Evolutionary conservation across 2,797 vertebrate genomes (phyloP), one percentile per base, ranked within the genome.

Genomic region (Agapornis canus): DNA sequence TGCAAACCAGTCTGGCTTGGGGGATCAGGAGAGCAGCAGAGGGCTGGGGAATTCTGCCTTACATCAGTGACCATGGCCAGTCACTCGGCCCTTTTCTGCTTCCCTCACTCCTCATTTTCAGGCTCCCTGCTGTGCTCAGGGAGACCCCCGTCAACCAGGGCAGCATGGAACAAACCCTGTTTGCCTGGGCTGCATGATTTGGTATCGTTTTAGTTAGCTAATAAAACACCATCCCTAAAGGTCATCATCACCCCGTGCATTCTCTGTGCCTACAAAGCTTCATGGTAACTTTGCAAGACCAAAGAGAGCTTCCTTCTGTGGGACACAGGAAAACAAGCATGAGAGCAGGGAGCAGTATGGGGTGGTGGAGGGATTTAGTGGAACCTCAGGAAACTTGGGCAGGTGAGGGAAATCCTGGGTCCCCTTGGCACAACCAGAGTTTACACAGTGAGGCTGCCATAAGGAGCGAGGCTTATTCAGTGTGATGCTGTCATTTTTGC

Each of bases 1-100:
- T 11, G 22, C 63, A 83, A 63, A 69, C 20, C 37, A 16, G 16
- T 18, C 76, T 75, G 94, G 31, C n/a, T 32, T 65, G 70, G 31
- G 78, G 43, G 75, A 76, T 63, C 25, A 47, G 0, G 2, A 51
- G 63, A 82, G 75, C 75, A 85, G 78, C 84, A 92, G 91, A 94
- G 93, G 89, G 91, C 78, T 73, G 82, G 75, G 79, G 66, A 90
- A 40, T 93, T 91, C 81, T 66, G 25, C 63, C 75, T 76, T 27
- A 43, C 89, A 54, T 40, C 0, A 0, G 73, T 26, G 71, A 10
- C 54, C 39, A 0, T 32, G 83, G 79, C 73, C 83, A 76, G 78
- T 61, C 70, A 78, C 7, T 3, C 78, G 80, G 78, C 81, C 61
- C 73, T 64, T 27, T 70, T 52, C 71, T 79, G 61, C 77, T 75